These are phyloP conservation scores for Bombus impatiens DNA, from an alignment of 1,140 invertebrate genomes.

Conservation along the genomic window DNA sequence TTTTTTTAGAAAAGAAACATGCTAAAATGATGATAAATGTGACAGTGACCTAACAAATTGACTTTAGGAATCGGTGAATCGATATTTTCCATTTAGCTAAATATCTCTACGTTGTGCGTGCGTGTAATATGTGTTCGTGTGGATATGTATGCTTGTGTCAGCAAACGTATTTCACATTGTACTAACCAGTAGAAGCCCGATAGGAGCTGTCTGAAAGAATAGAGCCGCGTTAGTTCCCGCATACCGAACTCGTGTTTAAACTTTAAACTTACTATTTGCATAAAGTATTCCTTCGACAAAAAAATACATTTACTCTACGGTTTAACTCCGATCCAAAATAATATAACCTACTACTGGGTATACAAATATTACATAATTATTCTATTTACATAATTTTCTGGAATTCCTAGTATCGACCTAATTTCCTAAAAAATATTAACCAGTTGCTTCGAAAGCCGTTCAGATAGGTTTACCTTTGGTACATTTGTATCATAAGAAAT, in stretches of 20 bases:
- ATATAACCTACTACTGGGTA: not conserved
- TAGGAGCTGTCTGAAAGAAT: constrained; percentile 87
- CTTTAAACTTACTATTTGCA: constrained; percentile 20
- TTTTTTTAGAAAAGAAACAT: constrained; percentile 22
- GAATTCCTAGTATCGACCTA: not conserved
- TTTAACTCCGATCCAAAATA: not conserved
- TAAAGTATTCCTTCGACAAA: not conserved
- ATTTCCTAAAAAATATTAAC: constrained; percentile 1
- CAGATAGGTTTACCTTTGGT: not conserved
- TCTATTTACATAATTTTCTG: not conserved
- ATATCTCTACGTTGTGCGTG: constrained; percentile 51
- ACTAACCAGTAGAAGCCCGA: constrained; percentile 89
- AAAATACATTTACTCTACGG: not conserved
- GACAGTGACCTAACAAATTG: constrained; percentile 36
- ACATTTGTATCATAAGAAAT: not conserved
- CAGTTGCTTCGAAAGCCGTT: not conserved
- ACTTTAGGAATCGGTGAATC: constrained; percentile 12
- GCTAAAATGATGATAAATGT: constrained; percentile 34
- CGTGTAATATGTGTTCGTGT: constrained; percentile 43
- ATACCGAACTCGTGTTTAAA: constrained; percentile 25
- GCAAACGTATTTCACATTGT: constrained; percentile 70
- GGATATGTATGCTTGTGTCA: constrained; percentile 52
- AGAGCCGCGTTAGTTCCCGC: constrained; percentile 77
- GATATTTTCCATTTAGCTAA: constrained; percentile 32
- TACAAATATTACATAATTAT: not conserved